Evolutionary conservation across 2,113 vertebrate genomes (phyloP).

Genomic region (Chelonoidis abingdonii): DNA sequence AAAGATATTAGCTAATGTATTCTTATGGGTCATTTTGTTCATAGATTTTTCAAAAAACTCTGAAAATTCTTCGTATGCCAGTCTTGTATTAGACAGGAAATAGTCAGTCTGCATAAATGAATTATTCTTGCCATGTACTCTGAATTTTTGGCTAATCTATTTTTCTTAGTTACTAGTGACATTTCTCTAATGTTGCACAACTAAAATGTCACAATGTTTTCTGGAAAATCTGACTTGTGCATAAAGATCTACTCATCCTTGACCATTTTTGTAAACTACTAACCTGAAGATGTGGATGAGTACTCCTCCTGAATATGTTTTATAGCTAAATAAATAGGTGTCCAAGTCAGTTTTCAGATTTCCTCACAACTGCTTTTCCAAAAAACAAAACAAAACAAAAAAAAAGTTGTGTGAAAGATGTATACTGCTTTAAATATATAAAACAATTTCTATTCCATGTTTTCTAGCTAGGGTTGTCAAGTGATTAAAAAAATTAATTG

Average conservation of each 20-base stretch:
- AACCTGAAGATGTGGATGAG: background rate
- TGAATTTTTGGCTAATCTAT: background rate
- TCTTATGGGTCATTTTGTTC: background rate
- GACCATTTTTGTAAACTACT: background rate
- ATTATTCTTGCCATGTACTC: background rate
- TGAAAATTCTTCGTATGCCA: background rate
- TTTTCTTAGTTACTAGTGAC: background rate
- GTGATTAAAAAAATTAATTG: too few species aligned
- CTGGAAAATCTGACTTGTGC: background rate
- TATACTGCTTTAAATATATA: background rate
- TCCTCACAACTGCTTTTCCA: background rate
- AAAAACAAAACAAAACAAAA: slow-evolving; percentile 21
- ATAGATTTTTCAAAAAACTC: background rate
- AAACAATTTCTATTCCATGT: background rate
- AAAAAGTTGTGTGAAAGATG: background rate
- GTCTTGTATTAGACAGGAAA: background rate
- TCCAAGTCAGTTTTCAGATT: background rate
- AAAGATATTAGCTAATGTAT: background rate
- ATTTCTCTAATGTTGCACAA: background rate
- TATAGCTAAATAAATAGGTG: background rate
- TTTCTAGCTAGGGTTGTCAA: background rate
- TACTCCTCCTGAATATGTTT: background rate
- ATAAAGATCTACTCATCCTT: background rate
- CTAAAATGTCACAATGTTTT: background rate
- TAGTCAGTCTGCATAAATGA: background rate